These are phyloP conservation scores for Halcyon leucocephala DNA, from an alignment of 2,797 vertebrate species.

Conservation along the genomic window DNA sequence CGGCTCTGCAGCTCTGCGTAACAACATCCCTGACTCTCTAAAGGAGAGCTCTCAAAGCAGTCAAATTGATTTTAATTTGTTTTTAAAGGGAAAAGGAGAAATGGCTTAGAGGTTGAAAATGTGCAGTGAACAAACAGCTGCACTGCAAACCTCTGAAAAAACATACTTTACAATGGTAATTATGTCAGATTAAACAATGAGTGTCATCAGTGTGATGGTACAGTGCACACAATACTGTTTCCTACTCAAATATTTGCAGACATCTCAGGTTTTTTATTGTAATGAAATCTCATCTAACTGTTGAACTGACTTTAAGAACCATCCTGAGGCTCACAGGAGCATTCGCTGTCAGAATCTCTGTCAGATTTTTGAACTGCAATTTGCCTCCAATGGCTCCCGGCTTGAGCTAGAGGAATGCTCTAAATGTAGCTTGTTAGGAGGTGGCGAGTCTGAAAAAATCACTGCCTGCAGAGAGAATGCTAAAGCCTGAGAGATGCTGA, in stretches of 20 bases:
- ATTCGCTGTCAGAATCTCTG: neutral
- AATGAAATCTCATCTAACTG: constrained; percentile 49
- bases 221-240: constrained; percentile 15
- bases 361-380: constrained; percentile 42
- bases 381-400: constrained; percentile 16
- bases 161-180: constrained; percentile 37
- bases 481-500: neutral
- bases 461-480: neutral
- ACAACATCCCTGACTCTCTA: neutral
- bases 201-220: constrained; percentile 24
- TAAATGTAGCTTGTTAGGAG: constrained; percentile 10
- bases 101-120: neutral
- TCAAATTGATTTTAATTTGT: neutral
- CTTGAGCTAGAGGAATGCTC: constrained; percentile 37
- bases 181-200: constrained; percentile 39
- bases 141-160: constrained; percentile 15
- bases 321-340: constrained; percentile 2
- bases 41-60: constrained; percentile 25
- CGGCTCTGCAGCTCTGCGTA: neutral
- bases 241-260: constrained; percentile 67
- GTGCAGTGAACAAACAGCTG: neutral
- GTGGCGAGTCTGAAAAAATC: neutral
- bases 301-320: constrained; percentile 50
- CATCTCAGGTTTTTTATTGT: constrained; percentile 38
- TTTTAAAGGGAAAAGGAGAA: constrained; percentile 14